Base-by-base conservation (phyloP, 2,888 invertebrate genomes). In the Caenorhabditis japonica region DNA sequence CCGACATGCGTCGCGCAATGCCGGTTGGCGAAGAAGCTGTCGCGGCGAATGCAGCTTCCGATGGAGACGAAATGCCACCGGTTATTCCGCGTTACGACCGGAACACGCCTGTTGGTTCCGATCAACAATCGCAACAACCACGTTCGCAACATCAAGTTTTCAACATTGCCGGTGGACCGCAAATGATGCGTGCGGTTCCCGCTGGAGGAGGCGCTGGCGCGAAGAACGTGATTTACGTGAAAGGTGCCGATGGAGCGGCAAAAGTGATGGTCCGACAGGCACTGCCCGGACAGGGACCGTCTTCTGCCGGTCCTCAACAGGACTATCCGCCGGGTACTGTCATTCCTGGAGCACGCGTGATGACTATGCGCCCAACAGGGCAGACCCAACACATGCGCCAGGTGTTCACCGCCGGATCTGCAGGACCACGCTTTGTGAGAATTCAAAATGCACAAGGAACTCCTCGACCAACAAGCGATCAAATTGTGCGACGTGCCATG, bases 61-160 rank as follows among this genome's bases (percentile, higher is more conserved):
- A 66, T 25, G 52, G 44, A 1, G 70, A 71, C 27, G 75, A 75
- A 19, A 43, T 38, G n/a, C 75, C 70, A 27, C 75, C 75, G 15
- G 38, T 68, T 5, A 75, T 75, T 61, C 75, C 75, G 12, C 68
- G 69, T 25, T 72, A 64, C 27, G 75, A 70, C 27, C 60, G 47
- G 12, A 51, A 3, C 41, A 7, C 15, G 8, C 39, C 44, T 13
- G 10, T 15, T 33, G 12, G 25, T 23, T 15, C 46, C 19, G 25
- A n/a, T 3, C 19, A 19, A 19, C 23, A 3, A 4, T 46, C 8
- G 15, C 4, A 15, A 41, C 46, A 27, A 8, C 27, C 12, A 27
- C 46, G 27, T 25, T n/a, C 12, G 13, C 46, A 23, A 46, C 27
- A 25, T 3, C 27, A 59, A 33, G 33, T 59, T 17, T 49, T 49